Percentiles rank a stretch among this genome's conserved stretches.
Evolutionary conservation across 2,888 invertebrate species (phyloP).

Genomic region (Zele albiditarsus): DNA sequence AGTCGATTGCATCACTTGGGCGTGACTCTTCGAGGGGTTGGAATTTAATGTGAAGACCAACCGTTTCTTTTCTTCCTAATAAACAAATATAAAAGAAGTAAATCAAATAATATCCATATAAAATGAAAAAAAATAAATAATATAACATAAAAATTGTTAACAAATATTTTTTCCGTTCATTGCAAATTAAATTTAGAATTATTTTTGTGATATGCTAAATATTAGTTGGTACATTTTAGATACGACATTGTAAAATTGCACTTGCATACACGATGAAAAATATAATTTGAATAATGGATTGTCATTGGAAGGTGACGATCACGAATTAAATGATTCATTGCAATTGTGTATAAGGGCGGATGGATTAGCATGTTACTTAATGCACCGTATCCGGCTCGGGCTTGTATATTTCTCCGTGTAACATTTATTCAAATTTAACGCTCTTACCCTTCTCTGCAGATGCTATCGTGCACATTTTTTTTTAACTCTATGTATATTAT

Average conservation of each 20-base stretch:
- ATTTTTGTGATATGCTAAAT: no score
- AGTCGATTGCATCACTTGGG: conserved; percentile 50
- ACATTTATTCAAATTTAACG: conserved; percentile 72
- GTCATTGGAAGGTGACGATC: conserved; percentile 39
- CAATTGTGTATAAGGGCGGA: conserved; percentile 48
- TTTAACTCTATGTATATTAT: not conserved
- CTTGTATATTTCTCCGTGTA: conserved; percentile 50
- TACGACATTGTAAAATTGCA: not conserved
- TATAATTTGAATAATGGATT: conserved; percentile 33
- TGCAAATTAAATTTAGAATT: no score
- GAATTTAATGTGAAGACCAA: not conserved
- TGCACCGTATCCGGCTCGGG: conserved; percentile 61
- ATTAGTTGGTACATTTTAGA: not conserved
- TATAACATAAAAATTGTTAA: no score
- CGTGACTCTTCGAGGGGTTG: conserved; percentile 45
- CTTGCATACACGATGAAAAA: conserved; percentile 9
- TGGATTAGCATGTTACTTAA: conserved; percentile 70
- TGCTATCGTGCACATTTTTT: conserved; percentile 44
- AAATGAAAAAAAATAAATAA: not conserved
- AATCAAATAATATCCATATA: not conserved
- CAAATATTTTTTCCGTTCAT: no score
- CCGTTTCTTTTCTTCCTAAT: not conserved
- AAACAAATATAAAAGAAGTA: not conserved
- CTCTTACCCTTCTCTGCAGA: conserved; percentile 63
- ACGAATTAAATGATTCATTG: conserved; percentile 57